These are phyloP conservation scores for Merops nubicus DNA, from an alignment of 2,113 vertebrate genomes.

Conservation along the genomic window DNA sequence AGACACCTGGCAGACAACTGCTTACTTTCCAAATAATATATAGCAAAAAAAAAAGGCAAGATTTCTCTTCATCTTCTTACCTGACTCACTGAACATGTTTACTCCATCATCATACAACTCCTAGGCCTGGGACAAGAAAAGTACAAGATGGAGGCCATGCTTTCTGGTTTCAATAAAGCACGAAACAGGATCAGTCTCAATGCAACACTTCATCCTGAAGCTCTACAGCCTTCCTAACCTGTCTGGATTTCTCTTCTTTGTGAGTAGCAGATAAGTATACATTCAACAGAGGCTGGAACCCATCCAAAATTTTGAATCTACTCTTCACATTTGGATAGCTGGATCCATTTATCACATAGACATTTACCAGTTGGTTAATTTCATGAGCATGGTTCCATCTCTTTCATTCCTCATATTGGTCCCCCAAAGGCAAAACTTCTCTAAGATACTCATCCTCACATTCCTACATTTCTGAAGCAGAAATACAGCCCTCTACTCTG, in stretches of 20 bases:
- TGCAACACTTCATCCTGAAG: not conserved
- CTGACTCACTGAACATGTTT: not conserved
- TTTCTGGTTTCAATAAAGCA: not conserved
- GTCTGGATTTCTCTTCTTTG: not conserved
- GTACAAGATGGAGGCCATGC: not conserved
- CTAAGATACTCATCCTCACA: not conserved
- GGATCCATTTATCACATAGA: not conserved
- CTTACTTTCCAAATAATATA: not conserved
- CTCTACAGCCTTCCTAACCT: not conserved
- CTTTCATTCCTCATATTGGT: not conserved
- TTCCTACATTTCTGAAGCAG: not conserved
- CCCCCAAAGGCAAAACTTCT: not conserved
- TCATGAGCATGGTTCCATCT: not conserved
- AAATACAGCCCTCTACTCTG: not conserved
- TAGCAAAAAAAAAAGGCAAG: not conserved
- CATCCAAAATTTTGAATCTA: not conserved
- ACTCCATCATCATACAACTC: not conserved
- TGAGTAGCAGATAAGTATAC: not conserved
- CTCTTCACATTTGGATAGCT: not conserved
- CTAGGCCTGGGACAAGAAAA: not conserved
- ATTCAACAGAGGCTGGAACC: not conserved
- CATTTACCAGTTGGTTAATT: not conserved
- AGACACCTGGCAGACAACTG: not conserved
- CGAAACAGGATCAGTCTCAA: not conserved
- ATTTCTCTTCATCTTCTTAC: not conserved